A percentile compares a stretch with the other conserved stretches of the same genome.
phyloP scores from a whole-genome alignment of 2,113 vertebrate species.

The Vidua macroura region DNA sequence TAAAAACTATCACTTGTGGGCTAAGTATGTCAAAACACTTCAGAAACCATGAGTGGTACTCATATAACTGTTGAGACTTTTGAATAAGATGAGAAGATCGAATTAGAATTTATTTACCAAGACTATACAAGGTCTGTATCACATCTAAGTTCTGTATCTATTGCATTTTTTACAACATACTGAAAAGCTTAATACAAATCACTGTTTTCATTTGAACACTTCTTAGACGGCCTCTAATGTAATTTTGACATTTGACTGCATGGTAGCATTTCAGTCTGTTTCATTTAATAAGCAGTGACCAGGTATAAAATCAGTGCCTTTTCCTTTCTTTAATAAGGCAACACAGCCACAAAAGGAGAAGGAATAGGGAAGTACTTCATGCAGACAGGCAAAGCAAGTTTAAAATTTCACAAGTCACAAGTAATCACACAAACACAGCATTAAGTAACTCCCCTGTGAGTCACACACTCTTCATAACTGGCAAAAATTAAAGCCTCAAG shows the following conservation, averaged over 20 bases:
- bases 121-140: neutral
- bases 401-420: slow-evolving; percentile 20
- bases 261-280: neutral
- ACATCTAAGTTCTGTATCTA: neutral
- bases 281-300: neutral
- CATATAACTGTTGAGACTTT: neutral
- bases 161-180: neutral
- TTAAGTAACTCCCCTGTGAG: slow-evolving; percentile 25
- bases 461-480: neutral
- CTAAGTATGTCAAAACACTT: neutral
- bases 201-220: neutral
- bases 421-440: neutral
- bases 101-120: neutral
- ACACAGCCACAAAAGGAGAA: neutral
- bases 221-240: neutral
- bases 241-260: neutral
- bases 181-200: neutral
- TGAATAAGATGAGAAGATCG: neutral
- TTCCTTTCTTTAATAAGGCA: neutral
- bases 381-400: slow-evolving; percentile 31
- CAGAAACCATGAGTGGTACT: neutral
- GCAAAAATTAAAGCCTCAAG: neutral
- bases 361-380: neutral
- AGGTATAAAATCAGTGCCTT: neutral
- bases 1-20: neutral